These are phyloP conservation scores for Apostichopus californicus DNA, from an alignment of 35 echinoderm and acorn worm species.

Conservation along the genomic window DNA sequence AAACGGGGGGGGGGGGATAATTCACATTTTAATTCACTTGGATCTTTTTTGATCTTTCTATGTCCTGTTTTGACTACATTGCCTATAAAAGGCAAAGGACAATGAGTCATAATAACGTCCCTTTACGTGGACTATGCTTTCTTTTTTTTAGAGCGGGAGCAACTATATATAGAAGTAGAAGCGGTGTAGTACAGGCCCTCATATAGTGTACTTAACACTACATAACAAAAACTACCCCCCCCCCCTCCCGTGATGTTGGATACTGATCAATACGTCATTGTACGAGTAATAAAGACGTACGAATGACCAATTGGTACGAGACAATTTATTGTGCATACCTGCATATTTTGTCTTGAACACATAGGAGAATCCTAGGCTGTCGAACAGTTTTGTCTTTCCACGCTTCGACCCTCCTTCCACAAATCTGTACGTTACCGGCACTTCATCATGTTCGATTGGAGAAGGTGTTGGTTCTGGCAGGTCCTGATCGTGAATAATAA, in stretches of 20 bases:
- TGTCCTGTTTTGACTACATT: too few relatives aligned
- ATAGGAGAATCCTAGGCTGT: conserved; percentile 6
- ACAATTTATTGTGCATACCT: neutral
- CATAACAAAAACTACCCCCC: neutral
- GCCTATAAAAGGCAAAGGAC: too few relatives aligned
- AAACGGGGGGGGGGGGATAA: too few relatives aligned
- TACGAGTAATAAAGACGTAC: neutral
- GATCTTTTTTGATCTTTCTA: too few relatives aligned
- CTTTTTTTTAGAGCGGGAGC: too few relatives aligned
- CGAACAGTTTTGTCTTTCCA: conserved; percentile 16
- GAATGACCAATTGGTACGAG: neutral
- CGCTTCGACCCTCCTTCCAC: neutral
- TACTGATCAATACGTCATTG: too few relatives aligned
- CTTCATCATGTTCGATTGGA: neutral
- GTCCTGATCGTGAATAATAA: neutral
- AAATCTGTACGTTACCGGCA: conserved; percentile 7
- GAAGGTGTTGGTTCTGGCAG: neutral
- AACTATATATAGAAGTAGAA: too few relatives aligned
- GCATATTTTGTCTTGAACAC: conserved; percentile 14
- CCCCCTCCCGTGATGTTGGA: neutral
- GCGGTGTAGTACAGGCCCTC: too few relatives aligned
- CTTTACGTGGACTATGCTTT: too few relatives aligned
- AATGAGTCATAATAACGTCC: too few relatives aligned
- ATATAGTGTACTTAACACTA: too few relatives aligned
- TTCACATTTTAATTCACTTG: too few relatives aligned